Base-by-base conservation (phyloP, 2,888 invertebrate species). In the Bhutanitis thaidina region DNA sequence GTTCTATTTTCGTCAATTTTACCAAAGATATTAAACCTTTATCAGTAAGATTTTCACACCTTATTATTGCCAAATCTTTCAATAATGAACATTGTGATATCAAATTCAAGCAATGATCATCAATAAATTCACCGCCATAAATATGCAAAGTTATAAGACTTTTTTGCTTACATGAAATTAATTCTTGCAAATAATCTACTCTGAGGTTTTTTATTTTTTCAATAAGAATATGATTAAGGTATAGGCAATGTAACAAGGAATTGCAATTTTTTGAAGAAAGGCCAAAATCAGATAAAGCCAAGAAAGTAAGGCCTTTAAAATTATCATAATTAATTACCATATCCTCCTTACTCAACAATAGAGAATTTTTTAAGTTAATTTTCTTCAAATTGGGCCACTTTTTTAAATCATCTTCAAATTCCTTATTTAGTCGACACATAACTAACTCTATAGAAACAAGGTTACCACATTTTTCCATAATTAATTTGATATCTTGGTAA, bases 211-310 rank as follows among this genome's bases (percentile, higher is more conserved):
- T 77, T 45, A 90, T 80, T 70, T 90, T 90, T 51, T 84, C 85
- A 58, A 90, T 85, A 25, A 71, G 69, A 57, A 90, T 81, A 54
- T 85, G 75, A 54, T 66, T 72, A 36, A 90, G 67, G 61, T 82
- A 57, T 36, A 64, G 59, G 63, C 88, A 88, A 2, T 64, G 58
- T 16, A 88, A 56, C 53, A 90, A 69, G 38, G 67, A 69, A 25
- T 77, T 60, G 61, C 84, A 85, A 55, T 87, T 90, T 7, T 43
- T 53, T 8, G 63, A 35, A 16, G 72, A 74, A 0, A 90, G 67
- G 12, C 89, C 90, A 65, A 89, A 90, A 59, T 89, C 84, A 0
- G 88, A 79, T 35, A 90, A 65, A 49, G 69, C 65, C 56, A 85
- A 68, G 56, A 70, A 74, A 56, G 67, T 74, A 29, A 90, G 62